These are phyloP conservation scores for Melinopterus prodromus DNA, from an alignment of 2,888 invertebrate species.

Conservation along the genomic window DNA sequence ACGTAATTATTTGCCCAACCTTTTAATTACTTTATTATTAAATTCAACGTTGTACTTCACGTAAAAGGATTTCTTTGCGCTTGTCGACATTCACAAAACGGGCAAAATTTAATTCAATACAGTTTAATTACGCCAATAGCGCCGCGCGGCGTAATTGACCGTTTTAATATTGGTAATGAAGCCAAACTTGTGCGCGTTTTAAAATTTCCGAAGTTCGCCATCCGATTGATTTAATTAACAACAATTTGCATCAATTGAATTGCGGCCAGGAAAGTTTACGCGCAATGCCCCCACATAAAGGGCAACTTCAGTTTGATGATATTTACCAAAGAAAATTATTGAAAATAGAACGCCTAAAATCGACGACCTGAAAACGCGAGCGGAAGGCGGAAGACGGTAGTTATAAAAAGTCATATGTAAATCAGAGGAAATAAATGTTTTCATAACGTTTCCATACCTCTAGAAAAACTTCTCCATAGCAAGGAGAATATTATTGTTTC, in stretches of 20 bases:
- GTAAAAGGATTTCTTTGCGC: not conserved
- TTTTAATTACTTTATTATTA: not conserved
- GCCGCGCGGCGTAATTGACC: not conserved
- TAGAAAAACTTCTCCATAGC: not conserved
- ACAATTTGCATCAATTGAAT: not conserved
- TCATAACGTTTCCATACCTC: not conserved
- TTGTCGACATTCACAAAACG: not conserved
- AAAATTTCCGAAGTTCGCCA: not conserved
- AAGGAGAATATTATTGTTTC: not conserved
- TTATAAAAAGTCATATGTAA: not conserved
- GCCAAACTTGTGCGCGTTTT: not conserved
- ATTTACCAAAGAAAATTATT: not conserved
- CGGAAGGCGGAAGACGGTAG: not conserved
- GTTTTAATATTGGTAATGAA: not conserved
- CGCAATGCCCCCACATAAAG: not conserved
- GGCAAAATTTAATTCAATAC: not conserved
- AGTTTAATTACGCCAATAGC: not conserved
- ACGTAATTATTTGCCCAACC: not conserved
- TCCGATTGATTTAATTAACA: not conserved
- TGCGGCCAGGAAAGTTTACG: not conserved
- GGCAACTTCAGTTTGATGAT: too few relatives aligned
- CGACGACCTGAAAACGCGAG: not conserved
- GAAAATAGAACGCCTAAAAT: not conserved
- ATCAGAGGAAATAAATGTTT: not conserved
- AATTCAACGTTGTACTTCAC: not conserved